Conservation (phyloP, 2,797 vertebrate genomes). For the Crenuchus spilurus region DNA sequence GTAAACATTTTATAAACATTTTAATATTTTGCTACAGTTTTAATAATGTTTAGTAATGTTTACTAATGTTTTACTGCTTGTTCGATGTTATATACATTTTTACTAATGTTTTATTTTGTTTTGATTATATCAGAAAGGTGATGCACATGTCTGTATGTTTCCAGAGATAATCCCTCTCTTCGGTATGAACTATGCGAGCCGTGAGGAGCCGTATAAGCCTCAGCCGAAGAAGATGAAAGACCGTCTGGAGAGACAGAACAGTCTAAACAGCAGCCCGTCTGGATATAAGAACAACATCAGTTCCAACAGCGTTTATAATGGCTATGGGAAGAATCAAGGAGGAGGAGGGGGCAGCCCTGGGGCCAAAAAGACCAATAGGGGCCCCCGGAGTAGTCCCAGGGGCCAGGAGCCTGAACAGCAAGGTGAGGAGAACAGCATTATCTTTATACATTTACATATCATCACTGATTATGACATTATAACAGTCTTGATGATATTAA, state of each 20-base stretch:
- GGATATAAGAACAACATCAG: slow-evolving; percentile 87
- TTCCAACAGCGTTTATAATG: slow-evolving; percentile 85
- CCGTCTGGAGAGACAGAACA: slow-evolving; percentile 91
- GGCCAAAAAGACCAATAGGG: slow-evolving; percentile 86
- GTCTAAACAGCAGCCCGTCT: slow-evolving; percentile 90
- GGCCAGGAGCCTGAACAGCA: slow-evolving; percentile 88
- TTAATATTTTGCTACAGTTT: too few relatives aligned
- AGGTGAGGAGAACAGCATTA: slow-evolving; percentile 73
- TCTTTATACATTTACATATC: too few relatives aligned
- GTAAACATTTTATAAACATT: too few relatives aligned
- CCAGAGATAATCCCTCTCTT: slow-evolving; percentile 95
- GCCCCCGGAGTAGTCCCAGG: slow-evolving; percentile 92
- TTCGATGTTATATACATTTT: too few relatives aligned
- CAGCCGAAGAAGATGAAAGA: slow-evolving; percentile 95
- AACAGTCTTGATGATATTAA: too few relatives aligned
- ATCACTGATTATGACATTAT: too few relatives aligned
- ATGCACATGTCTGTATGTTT: slow-evolving; percentile 28
- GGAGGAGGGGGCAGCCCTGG: slow-evolving; percentile 80
- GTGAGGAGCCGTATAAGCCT: slow-evolving; percentile 94
- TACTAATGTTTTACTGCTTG: too few relatives aligned
- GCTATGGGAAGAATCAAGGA: slow-evolving; percentile 83
- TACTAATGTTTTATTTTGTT: too few relatives aligned
- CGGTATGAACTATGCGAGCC: slow-evolving; percentile 92
- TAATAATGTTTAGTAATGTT: too few relatives aligned
- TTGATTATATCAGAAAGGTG: too few relatives aligned